Base-by-base conservation (phyloP, 2,113 vertebrate species). In the Phylloscopus trochilus region DNA sequence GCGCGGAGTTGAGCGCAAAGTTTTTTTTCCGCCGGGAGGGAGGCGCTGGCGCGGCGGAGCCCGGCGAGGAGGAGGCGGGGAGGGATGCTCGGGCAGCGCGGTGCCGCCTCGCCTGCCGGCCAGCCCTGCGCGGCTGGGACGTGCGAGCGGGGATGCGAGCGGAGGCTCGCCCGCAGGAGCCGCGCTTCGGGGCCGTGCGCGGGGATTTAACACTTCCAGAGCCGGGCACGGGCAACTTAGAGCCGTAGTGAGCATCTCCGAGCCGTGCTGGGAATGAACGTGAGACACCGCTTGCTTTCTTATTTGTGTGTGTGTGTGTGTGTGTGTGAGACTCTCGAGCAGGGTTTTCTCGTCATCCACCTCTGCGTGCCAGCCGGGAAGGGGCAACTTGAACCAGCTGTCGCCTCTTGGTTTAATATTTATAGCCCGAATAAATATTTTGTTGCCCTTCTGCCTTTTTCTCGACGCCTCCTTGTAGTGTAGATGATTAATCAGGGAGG, bases 401-500 rank as follows among this genome's bases (percentile, higher is more conserved):
- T 59, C 69, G 56, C 49, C 20, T 23, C 14, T 24, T 22, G 92
- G 47, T 21, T 88, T 43, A 10, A 3, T 55, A 56, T 91, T 78
- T 64, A 43, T 33, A 37, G 20, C 15, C 63, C 28, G 23, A 67
- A 72, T 64, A 94, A 94, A 95, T 76, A 55, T 94, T 95, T 91
- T 51, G 73, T 52, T 70, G 70, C 83, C 66, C 85, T 78, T 82
- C 86, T 64, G 90, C 84, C 72, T 93, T 94, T 81, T 84, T 80
- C 64, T 93, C 79, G 70, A 66, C 31, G 82, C 70, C 95, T 94
- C 46, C 86, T 91, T 90, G 49, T 85, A 92, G 85, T 30, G 86
- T 22, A 85, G 95, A 56, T 95, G 94, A 96, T 97, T 96, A 95
- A 97, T 97, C 97, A 76, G 96, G 92, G 87, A 96, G 96, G 96